phyloP scores from a whole-genome alignment of 2,113 vertebrate genomes.

The Calonectris borealis region DNA sequence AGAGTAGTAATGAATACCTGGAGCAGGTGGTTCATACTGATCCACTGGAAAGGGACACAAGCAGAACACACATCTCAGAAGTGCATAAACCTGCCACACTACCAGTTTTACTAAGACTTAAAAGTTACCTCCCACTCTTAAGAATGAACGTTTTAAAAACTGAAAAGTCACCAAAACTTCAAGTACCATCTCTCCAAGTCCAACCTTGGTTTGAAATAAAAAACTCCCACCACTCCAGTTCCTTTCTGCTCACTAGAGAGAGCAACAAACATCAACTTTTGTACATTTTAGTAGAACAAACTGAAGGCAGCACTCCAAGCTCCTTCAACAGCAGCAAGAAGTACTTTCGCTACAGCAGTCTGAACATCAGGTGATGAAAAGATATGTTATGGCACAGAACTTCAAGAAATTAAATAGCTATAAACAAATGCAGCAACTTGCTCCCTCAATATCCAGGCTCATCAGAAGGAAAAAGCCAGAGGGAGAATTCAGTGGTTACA shows the following conservation, averaged over 20 bases:
- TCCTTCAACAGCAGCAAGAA: background rate
- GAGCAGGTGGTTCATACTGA: background rate
- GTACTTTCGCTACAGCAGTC: background rate
- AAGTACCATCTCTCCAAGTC: background rate
- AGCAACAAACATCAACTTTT: background rate
- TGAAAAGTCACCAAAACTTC: background rate
- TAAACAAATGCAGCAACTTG: background rate
- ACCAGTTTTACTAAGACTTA: background rate
- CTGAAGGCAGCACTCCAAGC: background rate
- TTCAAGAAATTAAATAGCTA: background rate
- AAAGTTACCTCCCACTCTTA: background rate
- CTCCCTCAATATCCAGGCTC: background rate
- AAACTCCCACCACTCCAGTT: background rate
- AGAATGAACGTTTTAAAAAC: background rate
- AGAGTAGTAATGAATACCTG: background rate
- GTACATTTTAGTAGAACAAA: background rate
- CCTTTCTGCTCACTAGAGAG: background rate
- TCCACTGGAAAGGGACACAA: background rate
- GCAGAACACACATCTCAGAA: background rate
- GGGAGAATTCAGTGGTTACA: background rate
- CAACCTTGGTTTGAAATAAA: background rate
- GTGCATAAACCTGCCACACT: background rate
- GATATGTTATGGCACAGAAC: background rate
- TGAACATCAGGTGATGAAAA: background rate
- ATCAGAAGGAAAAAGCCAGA: background rate